Evolutionary conservation across 1,140 invertebrate species (phyloP).

Genomic region (Habropoda laboriosa): DNA sequence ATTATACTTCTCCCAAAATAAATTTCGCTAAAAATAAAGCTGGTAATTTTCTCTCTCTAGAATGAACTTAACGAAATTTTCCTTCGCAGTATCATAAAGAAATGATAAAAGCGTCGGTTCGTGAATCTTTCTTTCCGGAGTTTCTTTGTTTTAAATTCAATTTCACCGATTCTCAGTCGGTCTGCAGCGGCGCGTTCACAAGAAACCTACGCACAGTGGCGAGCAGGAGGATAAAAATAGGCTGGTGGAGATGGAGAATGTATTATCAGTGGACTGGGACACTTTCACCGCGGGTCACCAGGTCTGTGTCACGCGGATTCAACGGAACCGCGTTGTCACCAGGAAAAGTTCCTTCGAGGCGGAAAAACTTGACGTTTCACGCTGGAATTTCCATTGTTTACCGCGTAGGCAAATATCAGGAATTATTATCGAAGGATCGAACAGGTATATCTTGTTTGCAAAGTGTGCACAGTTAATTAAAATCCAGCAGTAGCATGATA

Average conservation of each 20-base stretch:
- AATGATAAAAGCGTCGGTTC: too few relatives aligned
- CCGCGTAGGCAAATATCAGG: not conserved
- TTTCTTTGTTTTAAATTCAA: not conserved
- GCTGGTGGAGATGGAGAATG: not conserved
- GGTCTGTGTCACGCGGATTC: not conserved
- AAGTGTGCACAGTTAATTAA: too few relatives aligned
- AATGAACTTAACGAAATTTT: too few relatives aligned
- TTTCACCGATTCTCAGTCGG: not conserved
- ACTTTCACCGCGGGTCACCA: constrained; percentile 16
- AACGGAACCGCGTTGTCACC: not conserved
- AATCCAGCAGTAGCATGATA: too few relatives aligned
- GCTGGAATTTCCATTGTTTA: not conserved
- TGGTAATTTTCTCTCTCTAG: too few relatives aligned
- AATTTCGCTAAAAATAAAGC: too few relatives aligned
- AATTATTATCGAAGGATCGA: too few relatives aligned
- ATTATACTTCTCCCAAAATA: too few relatives aligned
- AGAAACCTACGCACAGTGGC: not conserved
- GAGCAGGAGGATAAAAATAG: not conserved
- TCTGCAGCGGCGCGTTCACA: not conserved
- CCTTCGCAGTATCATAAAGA: too few relatives aligned
- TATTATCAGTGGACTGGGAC: not conserved
- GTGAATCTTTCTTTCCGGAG: not conserved
- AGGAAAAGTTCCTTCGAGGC: not conserved
- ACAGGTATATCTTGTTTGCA: too few relatives aligned
- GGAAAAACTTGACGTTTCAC: not conserved